Percentiles rank a stretch among this genome's conserved stretches.
These are phyloP conservation scores for Cherax destructor DNA, from an alignment of 1,140 invertebrate genomes.

Conservation along the genomic window DNA sequence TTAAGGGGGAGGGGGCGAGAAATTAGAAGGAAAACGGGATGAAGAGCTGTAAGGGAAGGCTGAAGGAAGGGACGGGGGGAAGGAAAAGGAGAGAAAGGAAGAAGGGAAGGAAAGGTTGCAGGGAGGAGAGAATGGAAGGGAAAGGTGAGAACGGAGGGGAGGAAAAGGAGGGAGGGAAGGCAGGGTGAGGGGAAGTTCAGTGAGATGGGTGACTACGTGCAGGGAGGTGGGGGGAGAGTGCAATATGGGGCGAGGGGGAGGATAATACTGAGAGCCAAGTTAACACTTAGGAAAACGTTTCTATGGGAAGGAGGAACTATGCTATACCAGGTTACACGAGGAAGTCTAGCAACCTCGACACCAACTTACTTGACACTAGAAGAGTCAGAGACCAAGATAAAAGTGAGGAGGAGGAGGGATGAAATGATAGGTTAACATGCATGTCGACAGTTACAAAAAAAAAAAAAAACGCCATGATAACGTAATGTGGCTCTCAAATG, in stretches of 20 bases:
- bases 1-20: neutral
- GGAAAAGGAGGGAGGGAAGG: neutral
- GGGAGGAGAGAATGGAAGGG: constrained; percentile 2
- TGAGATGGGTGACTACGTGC: neutral
- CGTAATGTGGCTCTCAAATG: too few relatives aligned
- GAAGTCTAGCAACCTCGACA: too few relatives aligned
- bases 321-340: neutral
- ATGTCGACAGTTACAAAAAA: too few relatives aligned
- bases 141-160: neutral
- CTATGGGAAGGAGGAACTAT: neutral
- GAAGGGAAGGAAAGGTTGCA: neutral
- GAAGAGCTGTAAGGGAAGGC: neutral
- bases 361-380: too few relatives aligned
- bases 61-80: neutral
- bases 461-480: too few relatives aligned
- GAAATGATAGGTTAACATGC: too few relatives aligned
- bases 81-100: neutral
- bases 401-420: too few relatives aligned
- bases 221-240: neutral
- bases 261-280: neutral
- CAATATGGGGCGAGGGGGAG: neutral
- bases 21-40: neutral
- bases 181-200: neutral
- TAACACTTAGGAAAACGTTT: neutral
- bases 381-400: too few relatives aligned